These are phyloP conservation scores for Tipula vernalis DNA, from an alignment of 2,888 invertebrate genomes.

Conservation along the genomic window DNA sequence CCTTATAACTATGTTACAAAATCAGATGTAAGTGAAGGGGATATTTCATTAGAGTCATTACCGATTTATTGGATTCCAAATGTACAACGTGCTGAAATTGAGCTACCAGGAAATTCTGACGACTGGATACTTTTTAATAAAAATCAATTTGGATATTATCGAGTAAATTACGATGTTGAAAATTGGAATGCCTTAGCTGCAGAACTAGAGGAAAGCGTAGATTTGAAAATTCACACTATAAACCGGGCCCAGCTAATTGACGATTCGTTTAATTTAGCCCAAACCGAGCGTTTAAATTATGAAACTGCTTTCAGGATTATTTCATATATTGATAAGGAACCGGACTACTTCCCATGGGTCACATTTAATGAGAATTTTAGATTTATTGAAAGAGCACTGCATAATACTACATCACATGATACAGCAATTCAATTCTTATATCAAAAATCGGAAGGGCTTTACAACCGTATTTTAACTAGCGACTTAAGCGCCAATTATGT, in stretches of 20 bases:
- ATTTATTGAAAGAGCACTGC: neutral
- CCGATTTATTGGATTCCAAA: constrained; percentile 11
- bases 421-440: neutral
- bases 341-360: constrained; percentile 52
- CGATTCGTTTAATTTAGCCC: constrained; percentile 50
- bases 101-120: constrained; percentile 10
- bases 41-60: neutral
- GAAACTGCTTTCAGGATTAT: constrained; percentile 42
- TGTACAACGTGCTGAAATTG: neutral
- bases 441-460: neutral
- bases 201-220: neutral
- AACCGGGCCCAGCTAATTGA: constrained; percentile 73
- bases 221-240: constrained; percentile 26
- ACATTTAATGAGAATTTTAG: neutral
- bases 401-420: neutral
- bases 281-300: constrained; percentile 25
- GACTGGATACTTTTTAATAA: constrained; percentile 33
- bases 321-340: constrained; percentile 43
- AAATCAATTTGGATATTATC: constrained; percentile 38
- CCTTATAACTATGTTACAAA: neutral
- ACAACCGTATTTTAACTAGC: neutral
- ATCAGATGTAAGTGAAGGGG: neutral
- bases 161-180: constrained; percentile 54
- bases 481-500: neutral
- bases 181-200: constrained; percentile 47